Base-by-base conservation (phyloP, 2,113 vertebrate species). In the Nanorana parkeri region DNA sequence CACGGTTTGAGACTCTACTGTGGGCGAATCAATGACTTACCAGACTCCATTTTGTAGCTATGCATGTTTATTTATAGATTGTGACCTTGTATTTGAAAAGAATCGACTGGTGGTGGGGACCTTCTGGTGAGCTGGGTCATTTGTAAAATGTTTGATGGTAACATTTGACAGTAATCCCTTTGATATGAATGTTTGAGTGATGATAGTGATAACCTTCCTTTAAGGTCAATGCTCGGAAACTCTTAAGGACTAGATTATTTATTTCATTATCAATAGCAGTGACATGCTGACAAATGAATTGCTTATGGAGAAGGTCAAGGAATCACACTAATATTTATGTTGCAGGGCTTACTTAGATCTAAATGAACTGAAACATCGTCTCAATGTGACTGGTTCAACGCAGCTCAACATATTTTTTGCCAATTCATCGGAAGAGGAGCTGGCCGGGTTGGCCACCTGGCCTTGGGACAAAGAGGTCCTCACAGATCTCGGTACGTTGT, bases 401-500 rank as follows among this genome's bases (percentile, higher is more conserved):
- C 97, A 99, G 87, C 97, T 99, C 89, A 99, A 99, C 85, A 95
- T 99, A 90, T 99, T 99, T 91, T 99, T 99, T 89, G 97, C 96
- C 90, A 99, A 99, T 87, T 99, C 97, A 36, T 98, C 97, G 0
- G 97, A 99, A 89, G 97, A 98, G 90, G 96, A 98, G 86, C 91
- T 99, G 89, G 98, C 97, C 26, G 98, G 98, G 84, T 95, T 98
- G 78, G 97, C 97, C 84, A 98, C 97, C 87, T 99, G 97, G 96
- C 98, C 98, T 0, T 99, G 98, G 98, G 97, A 99, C 92, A 99
- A 99, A 87, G 97, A 99, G 86, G 97, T 95, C 69, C 92, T 99
- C 81, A 96, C 98, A 87, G 96, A 99, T 92, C 93, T 99, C 89
- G 98, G 98, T 99, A 87, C 90, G 93, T 84, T 82, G 64, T 85